These are phyloP conservation scores for Varecia variegata DNA, from an alignment of 2,797 vertebrate species.

Conservation along the genomic window DNA sequence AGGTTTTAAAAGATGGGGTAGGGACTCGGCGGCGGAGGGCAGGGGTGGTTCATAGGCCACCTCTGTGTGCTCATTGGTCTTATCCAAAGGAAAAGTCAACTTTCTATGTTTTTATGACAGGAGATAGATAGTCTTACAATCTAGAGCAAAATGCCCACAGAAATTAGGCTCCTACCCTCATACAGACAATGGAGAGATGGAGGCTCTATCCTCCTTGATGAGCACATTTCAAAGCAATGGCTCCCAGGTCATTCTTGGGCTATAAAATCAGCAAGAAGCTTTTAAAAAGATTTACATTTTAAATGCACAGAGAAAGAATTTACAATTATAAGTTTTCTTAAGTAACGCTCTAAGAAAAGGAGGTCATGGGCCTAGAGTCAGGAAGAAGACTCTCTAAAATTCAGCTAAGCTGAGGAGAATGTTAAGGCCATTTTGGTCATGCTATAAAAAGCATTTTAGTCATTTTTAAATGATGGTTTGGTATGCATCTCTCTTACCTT, in stretches of 20 bases:
- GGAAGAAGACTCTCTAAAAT: not conserved
- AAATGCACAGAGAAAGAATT: not conserved
- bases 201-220: not conserved
- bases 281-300: constrained; percentile 1
- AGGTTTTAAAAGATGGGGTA: not conserved
- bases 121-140: not conserved
- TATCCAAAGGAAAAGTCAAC: not conserved
- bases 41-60: not conserved
- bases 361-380: not conserved
- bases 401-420: not conserved
- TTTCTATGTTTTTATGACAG: not conserved
- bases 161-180: not conserved
- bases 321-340: not conserved
- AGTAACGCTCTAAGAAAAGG: not conserved
- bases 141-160: not conserved
- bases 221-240: not conserved
- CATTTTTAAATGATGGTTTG: not conserved
- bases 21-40: rapidly evolving
- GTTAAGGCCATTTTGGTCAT: not conserved
- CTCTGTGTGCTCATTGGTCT: not conserved
- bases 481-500: not conserved
- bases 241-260: not conserved
- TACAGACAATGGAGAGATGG: not conserved
- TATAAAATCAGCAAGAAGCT: not conserved
- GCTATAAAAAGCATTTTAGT: constrained; percentile 6